phyloP scores from a whole-genome alignment of 1,140 invertebrate species.

The Papilio machaon region DNA sequence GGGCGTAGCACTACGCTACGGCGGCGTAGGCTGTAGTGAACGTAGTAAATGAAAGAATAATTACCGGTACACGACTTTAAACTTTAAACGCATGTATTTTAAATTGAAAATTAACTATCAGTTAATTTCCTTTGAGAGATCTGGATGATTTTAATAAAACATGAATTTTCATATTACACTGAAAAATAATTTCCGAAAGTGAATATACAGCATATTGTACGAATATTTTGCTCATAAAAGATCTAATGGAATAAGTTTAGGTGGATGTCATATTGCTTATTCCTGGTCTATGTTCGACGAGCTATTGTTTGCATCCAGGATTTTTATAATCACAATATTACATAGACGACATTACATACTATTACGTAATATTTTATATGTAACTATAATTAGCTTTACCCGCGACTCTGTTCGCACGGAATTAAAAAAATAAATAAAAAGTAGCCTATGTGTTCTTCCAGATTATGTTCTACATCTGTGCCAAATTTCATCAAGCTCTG shows the following conservation, averaged over 20 bases:
- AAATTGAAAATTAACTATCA: constrained; percentile 7
- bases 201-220: neutral
- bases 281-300: too few relatives aligned
- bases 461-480: too few relatives aligned
- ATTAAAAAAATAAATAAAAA: too few relatives aligned
- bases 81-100: constrained; percentile 12
- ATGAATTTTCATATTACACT: neutral
- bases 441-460: too few relatives aligned
- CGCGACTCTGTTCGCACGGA: too few relatives aligned
- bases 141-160: constrained; percentile 33
- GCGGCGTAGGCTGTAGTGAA: constrained; percentile 51
- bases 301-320: too few relatives aligned
- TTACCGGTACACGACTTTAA: constrained; percentile 16
- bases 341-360: too few relatives aligned
- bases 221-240: neutral
- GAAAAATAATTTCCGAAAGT: neutral
- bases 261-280: too few relatives aligned
- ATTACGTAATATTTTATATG: too few relatives aligned
- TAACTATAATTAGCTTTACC: too few relatives aligned
- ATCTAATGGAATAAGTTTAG: neutral
- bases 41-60: constrained; percentile 48
- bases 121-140: constrained; percentile 33
- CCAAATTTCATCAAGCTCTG: too few relatives aligned
- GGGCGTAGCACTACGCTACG: constrained; percentile 59
- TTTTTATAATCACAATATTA: too few relatives aligned